Evolutionary conservation across 1,140 invertebrate genomes (phyloP).

Genomic region (Cheumatopsyche charites): DNA sequence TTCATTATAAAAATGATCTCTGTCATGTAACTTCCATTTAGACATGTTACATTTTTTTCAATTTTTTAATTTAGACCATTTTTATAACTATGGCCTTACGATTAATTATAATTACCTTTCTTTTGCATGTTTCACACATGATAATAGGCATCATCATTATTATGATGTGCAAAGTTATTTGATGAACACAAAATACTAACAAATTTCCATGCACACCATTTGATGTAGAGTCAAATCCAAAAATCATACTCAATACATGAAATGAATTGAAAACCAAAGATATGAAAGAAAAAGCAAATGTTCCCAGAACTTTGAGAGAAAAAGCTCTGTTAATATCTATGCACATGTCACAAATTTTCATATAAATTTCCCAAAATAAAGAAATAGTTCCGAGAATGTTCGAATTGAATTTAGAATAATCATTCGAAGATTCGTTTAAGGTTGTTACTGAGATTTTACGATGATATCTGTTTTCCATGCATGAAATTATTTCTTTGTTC

Average conservation of each 20-base stretch:
- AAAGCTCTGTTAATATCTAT: background rate
- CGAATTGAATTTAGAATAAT: background rate
- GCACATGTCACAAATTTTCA: background rate
- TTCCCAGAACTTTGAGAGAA: background rate
- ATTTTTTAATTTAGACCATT: too few species aligned
- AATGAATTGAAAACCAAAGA: conserved; percentile 6
- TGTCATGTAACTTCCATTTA: too few species aligned
- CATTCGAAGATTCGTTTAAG: background rate
- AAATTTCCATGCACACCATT: background rate
- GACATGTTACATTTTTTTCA: too few species aligned
- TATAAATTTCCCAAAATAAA: conserved; percentile 3
- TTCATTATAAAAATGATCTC: too few species aligned
- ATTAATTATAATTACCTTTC: conserved; percentile 11
- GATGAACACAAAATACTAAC: background rate
- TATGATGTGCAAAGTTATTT: background rate
- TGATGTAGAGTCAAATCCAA: background rate
- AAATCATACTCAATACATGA: background rate
- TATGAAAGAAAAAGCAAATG: background rate
- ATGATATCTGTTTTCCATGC: background rate
- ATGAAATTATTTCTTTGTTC: background rate
- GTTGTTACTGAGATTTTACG: background rate
- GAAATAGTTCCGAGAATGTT: background rate
- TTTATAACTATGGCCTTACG: too few species aligned
- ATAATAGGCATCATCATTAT: background rate
- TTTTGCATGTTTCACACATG: background rate